Percentiles rank a stretch among this genome's conserved stretches.
phyloP scores from a whole-genome alignment of 2,888 invertebrate species.

The Heliconius charithonia region DNA sequence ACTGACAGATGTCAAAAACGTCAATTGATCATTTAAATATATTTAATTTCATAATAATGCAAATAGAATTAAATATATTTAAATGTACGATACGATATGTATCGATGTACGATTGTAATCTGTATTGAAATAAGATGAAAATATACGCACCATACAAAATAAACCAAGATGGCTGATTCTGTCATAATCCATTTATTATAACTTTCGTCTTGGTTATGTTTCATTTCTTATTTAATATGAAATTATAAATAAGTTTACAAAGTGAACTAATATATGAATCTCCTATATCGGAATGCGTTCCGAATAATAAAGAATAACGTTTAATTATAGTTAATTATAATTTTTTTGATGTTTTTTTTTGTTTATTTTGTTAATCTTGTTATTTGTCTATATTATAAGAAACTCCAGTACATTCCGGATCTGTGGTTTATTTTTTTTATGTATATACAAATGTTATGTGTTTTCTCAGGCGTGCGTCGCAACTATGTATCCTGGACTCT shows the following conservation, averaged over 20 bases:
- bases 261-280: conserved; percentile 14
- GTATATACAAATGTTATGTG: conserved; percentile 12
- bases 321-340: not conserved
- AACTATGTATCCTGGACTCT: conserved; percentile 44
- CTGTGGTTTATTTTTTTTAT: conserved; percentile 25
- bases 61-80: too few relatives aligned
- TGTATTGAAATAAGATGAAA: conserved; percentile 19
- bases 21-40: conserved; percentile 15
- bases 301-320: not conserved
- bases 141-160: not conserved
- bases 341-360: not conserved
- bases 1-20: conserved; percentile 9
- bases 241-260: conserved; percentile 14
- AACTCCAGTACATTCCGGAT: conserved; percentile 33
- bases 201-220: not conserved
- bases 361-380: not conserved
- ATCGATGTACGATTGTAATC: not conserved
- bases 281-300: not conserved
- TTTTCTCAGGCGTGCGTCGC: conserved; percentile 23
- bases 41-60: too few relatives aligned
- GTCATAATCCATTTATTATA: not conserved
- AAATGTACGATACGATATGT: too few relatives aligned
- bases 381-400: not conserved
- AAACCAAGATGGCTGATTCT: not conserved
- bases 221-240: not conserved